Percentiles rank a stretch among this genome's conserved stretches.
Conservation (phyloP, 2,888 invertebrate genomes). For the Formica aserva region DNA sequence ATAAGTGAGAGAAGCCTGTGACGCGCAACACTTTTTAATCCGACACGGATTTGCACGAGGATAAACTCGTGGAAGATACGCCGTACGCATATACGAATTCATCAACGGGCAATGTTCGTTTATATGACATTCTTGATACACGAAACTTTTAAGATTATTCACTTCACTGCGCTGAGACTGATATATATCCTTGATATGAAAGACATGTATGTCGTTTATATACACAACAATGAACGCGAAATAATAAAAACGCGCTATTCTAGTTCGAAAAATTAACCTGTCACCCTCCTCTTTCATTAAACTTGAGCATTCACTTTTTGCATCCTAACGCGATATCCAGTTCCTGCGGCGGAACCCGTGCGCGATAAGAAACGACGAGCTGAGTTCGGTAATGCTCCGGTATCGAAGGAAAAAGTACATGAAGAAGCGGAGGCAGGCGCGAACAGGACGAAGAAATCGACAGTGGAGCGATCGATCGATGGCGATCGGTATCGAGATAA, state of each 20-base stretch:
- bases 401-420: slow-evolving; percentile 5
- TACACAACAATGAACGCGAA: background rate
- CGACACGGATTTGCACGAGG: slow-evolving; percentile 12
- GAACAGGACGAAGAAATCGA: slow-evolving; percentile 38
- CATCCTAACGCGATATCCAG: slow-evolving; percentile 11
- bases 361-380: slow-evolving; percentile 37
- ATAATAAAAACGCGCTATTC: background rate
- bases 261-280: slow-evolving; percentile 21
- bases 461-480: slow-evolving; percentile 64
- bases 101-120: background rate
- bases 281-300: background rate
- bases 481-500: slow-evolving; percentile 46
- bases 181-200: background rate
- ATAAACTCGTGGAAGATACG: background rate
- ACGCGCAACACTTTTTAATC: slow-evolving; percentile 4
- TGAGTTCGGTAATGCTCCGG: slow-evolving; percentile 30
- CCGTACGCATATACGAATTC: background rate
- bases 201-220: background rate
- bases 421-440: slow-evolving; percentile 18
- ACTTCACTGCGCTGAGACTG: background rate
- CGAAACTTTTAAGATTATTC: background rate
- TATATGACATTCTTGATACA: background rate
- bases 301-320: slow-evolving; percentile 8
- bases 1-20: background rate
- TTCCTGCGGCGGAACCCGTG: background rate